phyloP scores from a whole-genome alignment of 2,888 invertebrate species.

The Lissocephala sabroskyi region DNA sequence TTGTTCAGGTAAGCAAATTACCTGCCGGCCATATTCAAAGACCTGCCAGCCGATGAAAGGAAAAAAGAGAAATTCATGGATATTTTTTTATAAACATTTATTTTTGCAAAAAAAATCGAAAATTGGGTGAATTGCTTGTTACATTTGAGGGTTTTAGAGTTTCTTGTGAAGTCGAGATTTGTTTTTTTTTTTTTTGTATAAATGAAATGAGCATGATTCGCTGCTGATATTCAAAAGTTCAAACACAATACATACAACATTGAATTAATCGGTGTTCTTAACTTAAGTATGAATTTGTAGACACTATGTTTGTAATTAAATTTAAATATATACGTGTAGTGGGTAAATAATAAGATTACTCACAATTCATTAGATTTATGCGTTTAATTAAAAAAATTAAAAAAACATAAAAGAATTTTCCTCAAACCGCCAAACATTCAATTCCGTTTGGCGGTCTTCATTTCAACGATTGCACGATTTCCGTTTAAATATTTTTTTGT shows the following conservation, averaged over 20 bases:
- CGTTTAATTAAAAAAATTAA: constrained; percentile 4
- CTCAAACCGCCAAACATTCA: background rate
- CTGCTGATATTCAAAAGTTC: background rate
- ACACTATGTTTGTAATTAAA: constrained; percentile 14
- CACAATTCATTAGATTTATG: constrained; percentile 29
- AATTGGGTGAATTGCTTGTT: constrained; percentile 36
- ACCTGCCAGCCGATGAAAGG: too few species aligned
- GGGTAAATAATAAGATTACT: constrained; percentile 21
- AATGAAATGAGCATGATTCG: background rate
- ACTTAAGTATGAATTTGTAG: background rate
- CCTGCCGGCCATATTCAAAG: too few species aligned
- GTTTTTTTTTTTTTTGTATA: constrained; percentile 3
- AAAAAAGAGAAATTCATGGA: background rate
- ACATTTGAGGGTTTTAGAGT: constrained; percentile 26
- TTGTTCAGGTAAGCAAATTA: too few species aligned
- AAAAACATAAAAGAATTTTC: constrained; percentile 10
- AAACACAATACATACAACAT: constrained; percentile 21
- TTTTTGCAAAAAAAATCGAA: constrained; percentile 55
- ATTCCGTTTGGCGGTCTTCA: background rate
- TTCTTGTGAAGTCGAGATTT: too few species aligned
- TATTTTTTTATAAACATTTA: constrained; percentile 53
- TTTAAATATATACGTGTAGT: constrained; percentile 12
- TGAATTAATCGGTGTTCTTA: constrained; percentile 8
- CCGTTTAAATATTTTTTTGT: constrained; percentile 37
- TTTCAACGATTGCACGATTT: constrained; percentile 42